phyloP scores from a whole-genome alignment of 2,113 vertebrate species.

The Dicaeum eximium region DNA sequence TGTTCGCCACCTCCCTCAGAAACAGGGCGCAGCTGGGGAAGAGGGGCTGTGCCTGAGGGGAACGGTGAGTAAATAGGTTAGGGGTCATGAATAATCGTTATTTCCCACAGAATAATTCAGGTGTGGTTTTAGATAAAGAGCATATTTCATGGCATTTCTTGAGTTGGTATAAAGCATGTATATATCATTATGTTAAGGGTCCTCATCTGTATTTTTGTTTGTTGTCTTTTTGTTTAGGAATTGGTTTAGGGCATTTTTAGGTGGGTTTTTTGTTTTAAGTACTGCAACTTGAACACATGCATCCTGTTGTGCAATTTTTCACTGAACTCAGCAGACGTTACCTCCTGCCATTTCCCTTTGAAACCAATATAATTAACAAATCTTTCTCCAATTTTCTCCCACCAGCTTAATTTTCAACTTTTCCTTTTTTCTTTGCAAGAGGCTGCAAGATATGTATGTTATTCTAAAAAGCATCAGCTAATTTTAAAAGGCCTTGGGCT shows the following conservation, averaged over 20 bases:
- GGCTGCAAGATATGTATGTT: not conserved
- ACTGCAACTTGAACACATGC: not conserved
- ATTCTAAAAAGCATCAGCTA: not conserved
- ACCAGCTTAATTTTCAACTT: not conserved
- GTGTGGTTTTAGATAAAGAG: not conserved
- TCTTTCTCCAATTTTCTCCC: not conserved
- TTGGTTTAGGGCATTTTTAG: not conserved
- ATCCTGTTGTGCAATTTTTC: not conserved
- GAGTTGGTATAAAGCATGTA: not conserved
- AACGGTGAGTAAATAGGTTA: not conserved
- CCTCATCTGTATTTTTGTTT: not conserved
- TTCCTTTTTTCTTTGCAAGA: not conserved
- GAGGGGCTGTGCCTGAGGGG: not conserved
- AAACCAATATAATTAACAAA: not conserved
- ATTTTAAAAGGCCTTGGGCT: not conserved
- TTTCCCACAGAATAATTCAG: not conserved
- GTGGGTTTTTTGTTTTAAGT: not conserved
- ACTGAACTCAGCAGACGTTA: not conserved
- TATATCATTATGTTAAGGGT: not conserved
- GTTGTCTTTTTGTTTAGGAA: not conserved
- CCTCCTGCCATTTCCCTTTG: not conserved
- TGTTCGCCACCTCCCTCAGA: rapidly evolving
- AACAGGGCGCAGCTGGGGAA: not conserved
- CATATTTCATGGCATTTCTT: not conserved
- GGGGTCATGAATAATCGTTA: not conserved